These are phyloP conservation scores for Plagiodera versicolora DNA, from an alignment of 2,888 invertebrate genomes.

Conservation along the genomic window DNA sequence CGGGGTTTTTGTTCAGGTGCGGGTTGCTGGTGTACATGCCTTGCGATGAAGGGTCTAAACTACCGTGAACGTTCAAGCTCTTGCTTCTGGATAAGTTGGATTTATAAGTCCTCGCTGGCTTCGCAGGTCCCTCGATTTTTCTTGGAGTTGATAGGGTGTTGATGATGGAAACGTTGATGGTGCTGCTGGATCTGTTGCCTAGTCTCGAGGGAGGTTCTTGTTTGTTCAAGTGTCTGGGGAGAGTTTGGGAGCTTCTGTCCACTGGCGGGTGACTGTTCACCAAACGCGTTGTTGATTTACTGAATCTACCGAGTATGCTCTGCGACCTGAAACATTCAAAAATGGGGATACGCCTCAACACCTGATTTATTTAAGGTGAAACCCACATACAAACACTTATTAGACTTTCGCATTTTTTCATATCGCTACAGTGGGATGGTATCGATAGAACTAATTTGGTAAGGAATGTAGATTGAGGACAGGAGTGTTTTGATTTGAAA, in stretches of 20 bases:
- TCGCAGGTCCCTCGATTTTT: conserved; percentile 64
- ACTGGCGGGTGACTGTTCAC: conserved; percentile 58
- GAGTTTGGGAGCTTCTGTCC: conserved; percentile 69
- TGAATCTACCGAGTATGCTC: conserved; percentile 78
- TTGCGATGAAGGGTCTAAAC: conserved; percentile 37
- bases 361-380: not conserved
- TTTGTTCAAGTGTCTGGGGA: conserved; percentile 63
- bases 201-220: conserved; percentile 51
- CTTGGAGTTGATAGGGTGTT: conserved; percentile 55
- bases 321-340: conserved; percentile 63
- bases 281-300: conserved; percentile 78
- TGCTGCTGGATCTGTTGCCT: conserved; percentile 62
- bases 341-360: conserved; percentile 34
- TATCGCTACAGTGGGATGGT: conserved; percentile 14
- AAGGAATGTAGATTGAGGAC: conserved; percentile 11
- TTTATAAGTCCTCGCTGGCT: conserved; percentile 79
- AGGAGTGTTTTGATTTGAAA: not conserved
- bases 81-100: conserved; percentile 76
- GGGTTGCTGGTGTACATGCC: conserved; percentile 77
- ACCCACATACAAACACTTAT: conserved; percentile 20
- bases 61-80: conserved; percentile 79
- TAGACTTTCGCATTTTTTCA: conserved; percentile 13
- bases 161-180: conserved; percentile 68
- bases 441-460: conserved; percentile 15
- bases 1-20: conserved; percentile 72